Percentiles rank a stretch among this genome's conserved stretches.
Conservation (phyloP, 2,113 vertebrate species). For the Scomber scombrus region DNA sequence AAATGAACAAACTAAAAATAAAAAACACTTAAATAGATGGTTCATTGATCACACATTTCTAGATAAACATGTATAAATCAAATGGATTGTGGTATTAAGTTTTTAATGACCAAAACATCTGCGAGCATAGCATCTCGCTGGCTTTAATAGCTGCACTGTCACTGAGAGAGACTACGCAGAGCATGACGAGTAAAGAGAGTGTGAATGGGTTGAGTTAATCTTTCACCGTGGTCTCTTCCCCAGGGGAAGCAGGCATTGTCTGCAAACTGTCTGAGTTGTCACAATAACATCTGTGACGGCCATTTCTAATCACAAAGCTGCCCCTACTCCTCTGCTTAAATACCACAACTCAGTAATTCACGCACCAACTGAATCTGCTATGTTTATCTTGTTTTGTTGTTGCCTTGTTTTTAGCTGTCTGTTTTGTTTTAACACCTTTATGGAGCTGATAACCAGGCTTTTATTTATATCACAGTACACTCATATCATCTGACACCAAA, state of each 20-base stretch:
- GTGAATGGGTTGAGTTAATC: slow-evolving; percentile 64
- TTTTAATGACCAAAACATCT: slow-evolving; percentile 33
- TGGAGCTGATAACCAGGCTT: slow-evolving; percentile 39
- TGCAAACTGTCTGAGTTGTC: slow-evolving; percentile 72
- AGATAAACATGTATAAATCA: slow-evolving; percentile 5
- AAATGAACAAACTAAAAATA: slow-evolving; percentile 14
- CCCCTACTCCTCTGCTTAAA: slow-evolving; percentile 54
- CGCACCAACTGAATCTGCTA: slow-evolving; percentile 14
- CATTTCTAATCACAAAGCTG: slow-evolving; percentile 58
- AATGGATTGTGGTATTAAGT: slow-evolving; percentile 2
- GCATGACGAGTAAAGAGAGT: slow-evolving; percentile 55
- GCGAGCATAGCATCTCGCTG: slow-evolving; percentile 6
- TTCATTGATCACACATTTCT: slow-evolving; percentile 1
- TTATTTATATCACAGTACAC: slow-evolving; percentile 41
- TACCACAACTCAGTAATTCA: slow-evolving; percentile 45
- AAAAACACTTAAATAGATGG: slow-evolving; percentile 16
- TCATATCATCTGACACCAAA: slow-evolving; percentile 29
- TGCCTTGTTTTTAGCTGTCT: slow-evolving; percentile 23
- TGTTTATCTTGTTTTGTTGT: slow-evolving; percentile 10
- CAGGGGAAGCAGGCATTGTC: slow-evolving; percentile 65
- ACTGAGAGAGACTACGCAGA: slow-evolving; percentile 25
- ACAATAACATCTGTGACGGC: slow-evolving; percentile 74
- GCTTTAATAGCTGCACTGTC: slow-evolving; percentile 36
- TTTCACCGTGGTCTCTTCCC: slow-evolving; percentile 64
- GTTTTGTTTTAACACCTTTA: slow-evolving; percentile 28